Evolutionary conservation across 37 sponge, comb jelly and placozoan genomes (phyloP), one percentile per base, ranked within the genome.

Genomic region (Bolinopsis microptera): DNA sequence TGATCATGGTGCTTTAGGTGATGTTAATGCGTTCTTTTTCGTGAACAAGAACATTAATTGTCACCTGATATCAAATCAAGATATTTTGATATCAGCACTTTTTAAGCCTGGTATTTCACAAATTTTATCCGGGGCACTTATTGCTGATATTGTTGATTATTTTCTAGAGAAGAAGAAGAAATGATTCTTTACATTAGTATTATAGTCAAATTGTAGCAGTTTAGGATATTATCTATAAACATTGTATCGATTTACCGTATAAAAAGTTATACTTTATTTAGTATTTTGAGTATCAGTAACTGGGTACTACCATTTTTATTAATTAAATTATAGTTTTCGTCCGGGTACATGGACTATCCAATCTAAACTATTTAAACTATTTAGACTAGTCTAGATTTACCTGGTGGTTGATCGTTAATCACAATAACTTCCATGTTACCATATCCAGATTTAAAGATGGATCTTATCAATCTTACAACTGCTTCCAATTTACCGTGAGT

Each of bases 61-160:
- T 86, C 90, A 86, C 18, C 8, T 86, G 3, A n/a, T 86, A 28
- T 35, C 38, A 0, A 86, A 86, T 26, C 38, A 38, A 33, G 90
- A 41, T 0, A 41, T 34, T 40, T 23, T 86, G 27, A 38, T 86
- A 26, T 28, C 90, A 39, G 90, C 90, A 23, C 26, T 86, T 0
- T 16, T 86, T 16, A 86, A 86, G 39, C 90, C 90, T n/a, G n/a
- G 18, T 27, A 23, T 86, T 0, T 41, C 90, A 41, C 90, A 86
- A 40, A 41, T 86, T 41, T 23, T 86, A 39, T 41, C 90, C 22
- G 30, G 13, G 25, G 90, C 90, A 2, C 90, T 86, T 39, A 41
- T 86, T 41, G 8, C n/a, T 24, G 90, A 86, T 39, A 86, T 86
- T 36, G 48, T 86, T 24, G 35, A 86, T 3, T 86, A 41, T 41